A percentile compares a stretch with the other conserved stretches of the same genome.
Evolutionary conservation across 2,113 vertebrate species (phyloP).

Genomic region (Corydoras maculifer): DNA sequence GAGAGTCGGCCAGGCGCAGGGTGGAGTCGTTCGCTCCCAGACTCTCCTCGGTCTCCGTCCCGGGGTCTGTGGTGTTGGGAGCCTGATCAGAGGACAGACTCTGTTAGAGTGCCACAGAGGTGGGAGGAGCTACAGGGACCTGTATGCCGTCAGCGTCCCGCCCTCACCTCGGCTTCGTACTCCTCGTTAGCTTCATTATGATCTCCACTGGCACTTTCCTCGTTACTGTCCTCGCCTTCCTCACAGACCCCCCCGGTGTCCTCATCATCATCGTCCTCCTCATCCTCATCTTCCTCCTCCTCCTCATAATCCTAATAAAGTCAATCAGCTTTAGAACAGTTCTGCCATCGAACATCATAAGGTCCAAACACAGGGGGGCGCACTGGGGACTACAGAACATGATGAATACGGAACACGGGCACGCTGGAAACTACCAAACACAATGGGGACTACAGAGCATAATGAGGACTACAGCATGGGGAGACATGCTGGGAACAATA

Average conservation of each 20-base stretch:
- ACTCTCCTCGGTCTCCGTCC: slow-evolving; percentile 93
- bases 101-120: background rate
- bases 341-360: too few species aligned
- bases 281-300: slow-evolving; percentile 82
- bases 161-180: slow-evolving; percentile 80
- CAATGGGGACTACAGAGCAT: too few species aligned
- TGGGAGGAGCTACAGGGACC: background rate
- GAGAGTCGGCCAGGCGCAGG: slow-evolving; percentile 86
- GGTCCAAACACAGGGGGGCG: too few species aligned
- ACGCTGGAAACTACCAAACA: too few species aligned
- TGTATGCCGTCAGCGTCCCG: too few species aligned
- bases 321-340: background rate
- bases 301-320: slow-evolving; percentile 29
- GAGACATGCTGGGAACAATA: too few species aligned
- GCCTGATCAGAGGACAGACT: slow-evolving; percentile 62
- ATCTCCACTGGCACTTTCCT: slow-evolving; percentile 80
- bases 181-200: slow-evolving; percentile 87
- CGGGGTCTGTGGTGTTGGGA: slow-evolving; percentile 83
- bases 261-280: slow-evolving; percentile 87
- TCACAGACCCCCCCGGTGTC: slow-evolving; percentile 87
- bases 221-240: slow-evolving; percentile 91
- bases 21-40: slow-evolving; percentile 81
- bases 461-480: too few species aligned
- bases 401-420: too few species aligned
- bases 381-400: too few species aligned